Evolutionary conservation across 2,888 invertebrate genomes (phyloP), one percentile per base, ranked within the genome.

Genomic region (Tachystola acroxantha): DNA sequence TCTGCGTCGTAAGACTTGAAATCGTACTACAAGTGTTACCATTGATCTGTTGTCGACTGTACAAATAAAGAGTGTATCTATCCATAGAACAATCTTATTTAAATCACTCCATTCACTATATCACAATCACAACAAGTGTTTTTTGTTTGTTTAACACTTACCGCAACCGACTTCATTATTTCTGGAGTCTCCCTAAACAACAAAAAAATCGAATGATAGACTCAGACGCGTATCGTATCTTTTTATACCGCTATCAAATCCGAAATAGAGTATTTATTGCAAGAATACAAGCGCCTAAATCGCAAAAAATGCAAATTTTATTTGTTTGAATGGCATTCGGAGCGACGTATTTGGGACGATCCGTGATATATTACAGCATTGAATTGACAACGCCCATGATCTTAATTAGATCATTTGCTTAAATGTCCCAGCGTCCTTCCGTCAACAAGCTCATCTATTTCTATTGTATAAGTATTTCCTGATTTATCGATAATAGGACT

Each of bases 281-380:
- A 69, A 66, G 62, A 75, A 76, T 63, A 63, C 58, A 57, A 65
- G 52, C 51, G 52, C 64, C 57, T 59, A 63, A 68, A 64, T 72
- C 61, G 66, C 63, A 67, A 60, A 72, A 76, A 81, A 82, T 81
- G 78, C 67, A 56, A 84, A 84, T 82, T 81, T 79, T 64, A 68
- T 70, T 70, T 68, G 71, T 73, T 67, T 62, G 56, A 59, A 50
- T 73, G 73, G 62, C 72, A 74, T 81, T 79, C 68, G 53, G 46
- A 47, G 41, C 45, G 46, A 55, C 76, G 56, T 76, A 75, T 79
- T 73, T 75, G 77, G 82, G 48, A 48, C 52, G 59, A 41, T 46
- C 44, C 43, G 68, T 66, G 69, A 73, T 75, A 74, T 66, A 75
- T 74, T 62, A 57, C 57, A 59, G 54, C 28, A 31, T n/a, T n/a